These are phyloP conservation scores for Tapirus terrestris DNA, from an alignment of 2,113 vertebrate species.

Conservation along the genomic window DNA sequence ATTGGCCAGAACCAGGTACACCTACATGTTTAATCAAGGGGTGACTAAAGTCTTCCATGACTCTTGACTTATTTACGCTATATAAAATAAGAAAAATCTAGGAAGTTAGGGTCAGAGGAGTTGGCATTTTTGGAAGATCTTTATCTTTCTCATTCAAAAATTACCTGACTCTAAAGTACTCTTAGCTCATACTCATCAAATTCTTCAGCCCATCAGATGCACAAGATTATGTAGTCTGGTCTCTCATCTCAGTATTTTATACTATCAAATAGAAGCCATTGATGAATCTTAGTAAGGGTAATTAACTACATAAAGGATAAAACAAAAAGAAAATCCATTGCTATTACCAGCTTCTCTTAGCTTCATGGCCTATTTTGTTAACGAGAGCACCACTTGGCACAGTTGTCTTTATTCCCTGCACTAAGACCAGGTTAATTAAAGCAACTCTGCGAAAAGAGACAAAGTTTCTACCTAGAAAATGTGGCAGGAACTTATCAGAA, in stretches of 20 bases:
- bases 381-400: background rate
- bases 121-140: background rate
- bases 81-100: background rate
- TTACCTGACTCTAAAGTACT: background rate
- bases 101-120: background rate
- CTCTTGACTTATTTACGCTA: background rate
- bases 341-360: background rate
- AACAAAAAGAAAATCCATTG: background rate
- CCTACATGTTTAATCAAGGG: background rate
- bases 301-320: background rate
- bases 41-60: background rate
- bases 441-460: background rate
- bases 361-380: background rate
- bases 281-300: background rate
- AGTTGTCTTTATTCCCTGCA: background rate
- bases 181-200: background rate
- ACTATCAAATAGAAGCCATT: background rate
- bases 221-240: background rate
- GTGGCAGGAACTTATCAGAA: background rate
- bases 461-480: background rate
- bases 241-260: background rate
- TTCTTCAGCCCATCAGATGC: background rate
- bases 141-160: conserved; percentile 10
- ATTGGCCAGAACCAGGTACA: background rate
- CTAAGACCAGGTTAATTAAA: background rate